phyloP scores from a whole-genome alignment of 2,888 invertebrate genomes.

The Lepidochrysops patricia region DNA sequence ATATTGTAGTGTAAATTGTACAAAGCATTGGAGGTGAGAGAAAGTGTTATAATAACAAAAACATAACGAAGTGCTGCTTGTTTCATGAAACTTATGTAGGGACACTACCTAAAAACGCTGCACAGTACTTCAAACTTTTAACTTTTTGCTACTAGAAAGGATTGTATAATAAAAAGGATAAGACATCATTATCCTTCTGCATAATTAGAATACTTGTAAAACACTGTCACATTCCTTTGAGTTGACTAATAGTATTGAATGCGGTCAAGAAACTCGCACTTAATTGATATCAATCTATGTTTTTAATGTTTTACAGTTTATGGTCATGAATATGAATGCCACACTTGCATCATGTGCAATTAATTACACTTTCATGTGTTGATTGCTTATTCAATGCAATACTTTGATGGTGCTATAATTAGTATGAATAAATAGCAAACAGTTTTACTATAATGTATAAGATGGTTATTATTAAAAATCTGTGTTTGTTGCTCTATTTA shows the following conservation, averaged over 20 bases:
- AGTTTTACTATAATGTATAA: no score
- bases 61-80: background rate
- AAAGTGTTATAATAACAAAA: conserved; percentile 5
- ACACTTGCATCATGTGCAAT: background rate
- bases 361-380: background rate
- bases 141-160: no score
- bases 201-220: background rate
- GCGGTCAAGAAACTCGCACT: conserved; percentile 28
- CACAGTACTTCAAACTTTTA: background rate
- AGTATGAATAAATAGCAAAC: no score
- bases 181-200: background rate
- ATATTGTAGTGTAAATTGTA: background rate
- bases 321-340: conserved; percentile 3
- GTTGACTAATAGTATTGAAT: conserved; percentile 50
- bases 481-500: no score
- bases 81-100: no score
- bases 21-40: background rate
- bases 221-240: conserved; percentile 31
- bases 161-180: background rate
- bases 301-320: conserved; percentile 8
- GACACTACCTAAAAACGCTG: no score
- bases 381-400: background rate
- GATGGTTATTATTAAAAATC: no score
- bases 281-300: conserved; percentile 20
- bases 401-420: background rate